These are phyloP conservation scores for Brachionus paranguensis DNA, from an alignment of 1,140 invertebrate species.

Conservation along the genomic window DNA sequence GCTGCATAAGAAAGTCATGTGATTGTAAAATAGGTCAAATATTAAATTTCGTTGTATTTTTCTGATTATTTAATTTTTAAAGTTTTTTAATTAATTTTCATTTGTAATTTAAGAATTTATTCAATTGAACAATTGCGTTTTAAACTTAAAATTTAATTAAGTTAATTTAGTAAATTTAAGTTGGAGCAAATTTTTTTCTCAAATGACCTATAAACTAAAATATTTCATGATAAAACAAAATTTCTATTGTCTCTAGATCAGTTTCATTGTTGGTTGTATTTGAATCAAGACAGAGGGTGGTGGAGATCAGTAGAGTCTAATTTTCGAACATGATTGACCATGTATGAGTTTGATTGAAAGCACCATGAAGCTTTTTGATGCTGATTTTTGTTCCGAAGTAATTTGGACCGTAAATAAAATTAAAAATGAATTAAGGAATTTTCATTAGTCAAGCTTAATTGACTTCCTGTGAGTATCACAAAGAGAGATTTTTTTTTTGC, in stretches of 20 bases:
- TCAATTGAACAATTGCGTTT: background rate
- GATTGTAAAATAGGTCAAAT: background rate
- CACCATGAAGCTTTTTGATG: background rate
- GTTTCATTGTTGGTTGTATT: background rate
- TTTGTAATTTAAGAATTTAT: background rate
- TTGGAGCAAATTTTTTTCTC: background rate
- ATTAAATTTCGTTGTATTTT: background rate
- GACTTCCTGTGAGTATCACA: constrained; percentile 10
- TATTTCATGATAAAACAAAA: background rate
- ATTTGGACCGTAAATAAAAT: background rate
- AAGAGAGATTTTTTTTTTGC: background rate
- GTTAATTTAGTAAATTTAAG: background rate
- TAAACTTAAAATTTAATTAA: background rate
- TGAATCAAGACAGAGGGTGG: background rate
- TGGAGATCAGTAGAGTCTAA: background rate
- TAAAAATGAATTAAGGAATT: background rate
- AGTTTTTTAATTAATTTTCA: background rate
- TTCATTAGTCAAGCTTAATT: constrained; percentile 34
- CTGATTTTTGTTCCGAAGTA: background rate
- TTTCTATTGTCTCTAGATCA: background rate
- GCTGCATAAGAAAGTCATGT: background rate
- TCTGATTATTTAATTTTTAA: background rate
- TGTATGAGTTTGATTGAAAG: background rate
- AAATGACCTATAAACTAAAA: background rate
- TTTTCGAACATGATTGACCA: background rate